Evolutionary conservation across 2,888 invertebrate species (phyloP).

Genomic region (Imbricaverruca yamaguchii): DNA sequence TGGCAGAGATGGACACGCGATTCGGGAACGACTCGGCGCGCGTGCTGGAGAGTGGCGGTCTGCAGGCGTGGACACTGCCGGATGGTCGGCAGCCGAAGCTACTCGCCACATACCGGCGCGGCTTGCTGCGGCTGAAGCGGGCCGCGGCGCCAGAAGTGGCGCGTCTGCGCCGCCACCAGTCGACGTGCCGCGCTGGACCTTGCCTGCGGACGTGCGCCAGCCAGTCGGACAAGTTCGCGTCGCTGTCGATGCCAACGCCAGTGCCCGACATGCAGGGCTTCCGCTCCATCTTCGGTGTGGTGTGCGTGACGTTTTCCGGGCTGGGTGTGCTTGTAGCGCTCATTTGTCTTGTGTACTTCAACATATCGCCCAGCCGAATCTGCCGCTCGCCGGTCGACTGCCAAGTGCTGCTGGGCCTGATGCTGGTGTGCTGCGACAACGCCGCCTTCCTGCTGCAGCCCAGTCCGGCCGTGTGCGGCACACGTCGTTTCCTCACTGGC

Average conservation of each 20-base stretch:
- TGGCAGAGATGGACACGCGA: conserved; percentile 29
- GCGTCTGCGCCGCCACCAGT: conserved; percentile 30
- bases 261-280: conserved; percentile 38
- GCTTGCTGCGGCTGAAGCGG: not conserved
- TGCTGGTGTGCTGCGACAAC: conserved; percentile 42
- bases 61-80: conserved; percentile 24
- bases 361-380: conserved; percentile 37
- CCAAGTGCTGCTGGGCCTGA: conserved; percentile 42
- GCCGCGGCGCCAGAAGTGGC: conserved; percentile 30
- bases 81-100: not conserved
- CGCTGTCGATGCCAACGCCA: conserved; percentile 30
- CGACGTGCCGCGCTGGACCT: conserved; percentile 32
- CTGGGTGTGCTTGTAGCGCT: conserved; percentile 42
- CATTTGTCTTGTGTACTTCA: conserved; percentile 41
- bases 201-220: conserved; percentile 34
- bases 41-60: conserved; percentile 28
- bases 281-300: conserved; percentile 41
- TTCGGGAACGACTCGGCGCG: conserved; percentile 32
- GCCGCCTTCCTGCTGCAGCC: conserved; percentile 44
- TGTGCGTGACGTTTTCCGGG: conserved; percentile 39
- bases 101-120: conserved; percentile 3
- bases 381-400: conserved; percentile 42
- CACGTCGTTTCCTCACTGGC: conserved; percentile 43
- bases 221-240: conserved; percentile 33
- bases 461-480: conserved; percentile 40